These are phyloP conservation scores for Reticulitermes lucifugus DNA, from an alignment of 2,888 invertebrate genomes.

Conservation along the genomic window DNA sequence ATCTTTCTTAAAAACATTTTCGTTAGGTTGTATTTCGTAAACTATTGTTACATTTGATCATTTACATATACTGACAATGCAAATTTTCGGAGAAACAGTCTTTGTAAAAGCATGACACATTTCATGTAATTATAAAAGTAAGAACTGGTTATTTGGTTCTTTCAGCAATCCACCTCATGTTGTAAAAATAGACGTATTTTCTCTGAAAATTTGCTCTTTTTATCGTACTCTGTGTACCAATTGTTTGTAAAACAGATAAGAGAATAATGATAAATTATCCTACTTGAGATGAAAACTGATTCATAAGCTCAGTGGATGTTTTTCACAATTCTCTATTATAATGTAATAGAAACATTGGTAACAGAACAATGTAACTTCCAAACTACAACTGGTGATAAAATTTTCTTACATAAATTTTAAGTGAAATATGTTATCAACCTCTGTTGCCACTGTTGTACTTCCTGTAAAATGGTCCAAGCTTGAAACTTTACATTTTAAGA, in stretches of 20 bases:
- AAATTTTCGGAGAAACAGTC: background rate
- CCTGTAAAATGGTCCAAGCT: constrained; percentile 8
- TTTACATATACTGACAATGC: background rate
- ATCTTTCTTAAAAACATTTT: background rate
- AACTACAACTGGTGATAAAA: background rate
- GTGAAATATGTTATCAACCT: background rate
- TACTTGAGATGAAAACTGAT: background rate
- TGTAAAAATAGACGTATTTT: background rate
- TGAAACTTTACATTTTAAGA: background rate
- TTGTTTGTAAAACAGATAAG: background rate
- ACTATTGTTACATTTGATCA: background rate
- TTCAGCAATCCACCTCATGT: no score
- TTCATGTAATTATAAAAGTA: no score
- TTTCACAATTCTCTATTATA: constrained; percentile 1
- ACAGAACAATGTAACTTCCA: background rate
- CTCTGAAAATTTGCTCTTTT: background rate
- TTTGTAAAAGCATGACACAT: background rate
- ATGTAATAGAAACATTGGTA: constrained; percentile 9
- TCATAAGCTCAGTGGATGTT: background rate
- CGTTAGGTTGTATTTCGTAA: background rate
- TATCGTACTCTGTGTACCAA: background rate
- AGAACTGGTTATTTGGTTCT: no score
- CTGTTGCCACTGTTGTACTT: background rate
- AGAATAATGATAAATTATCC: background rate
- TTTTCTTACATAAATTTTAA: background rate